A percentile compares a stretch with the other conserved stretches of the same genome.
Evolutionary conservation across 1,140 invertebrate genomes (phyloP).

Genomic region (Acyrthosiphon pisum): DNA sequence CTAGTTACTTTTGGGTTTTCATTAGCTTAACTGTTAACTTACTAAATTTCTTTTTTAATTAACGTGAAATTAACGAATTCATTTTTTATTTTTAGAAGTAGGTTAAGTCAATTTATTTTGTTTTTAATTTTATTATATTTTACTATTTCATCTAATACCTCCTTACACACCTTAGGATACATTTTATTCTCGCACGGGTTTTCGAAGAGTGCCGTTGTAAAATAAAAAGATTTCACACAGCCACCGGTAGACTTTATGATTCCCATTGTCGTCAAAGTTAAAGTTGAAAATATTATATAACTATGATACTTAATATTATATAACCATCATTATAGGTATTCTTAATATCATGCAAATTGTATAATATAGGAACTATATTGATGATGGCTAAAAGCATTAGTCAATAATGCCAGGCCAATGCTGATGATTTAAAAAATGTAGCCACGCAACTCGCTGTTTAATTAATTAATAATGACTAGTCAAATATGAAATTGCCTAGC

Average conservation of each 20-base stretch:
- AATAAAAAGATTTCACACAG: not conserved
- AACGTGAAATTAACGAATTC: too few species aligned
- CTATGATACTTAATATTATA: not conserved
- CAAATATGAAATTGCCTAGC: not conserved
- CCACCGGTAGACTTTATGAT: not conserved
- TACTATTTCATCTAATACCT: too few species aligned
- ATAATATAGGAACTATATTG: too few species aligned
- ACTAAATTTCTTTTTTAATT: too few species aligned
- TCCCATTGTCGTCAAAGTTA: not conserved
- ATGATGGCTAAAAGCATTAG: not conserved
- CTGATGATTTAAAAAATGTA: not conserved
- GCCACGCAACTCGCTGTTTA: not conserved
- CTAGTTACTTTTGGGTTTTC: too few species aligned
- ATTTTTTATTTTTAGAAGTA: too few species aligned
- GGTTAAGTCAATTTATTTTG: too few species aligned
- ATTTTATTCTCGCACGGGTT: not conserved
- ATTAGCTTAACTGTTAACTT: too few species aligned
- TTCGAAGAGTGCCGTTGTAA: not conserved
- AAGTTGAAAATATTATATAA: not conserved
- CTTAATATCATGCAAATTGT: not conserved
- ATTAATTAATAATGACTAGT: constrained; percentile 2
- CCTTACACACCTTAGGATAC: too few species aligned
- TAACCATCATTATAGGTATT: not conserved
- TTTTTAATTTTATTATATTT: too few species aligned
- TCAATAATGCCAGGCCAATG: not conserved